Evolutionary conservation across 2,113 vertebrate genomes (phyloP).

Genomic region (Pristiophorus japonicus): DNA sequence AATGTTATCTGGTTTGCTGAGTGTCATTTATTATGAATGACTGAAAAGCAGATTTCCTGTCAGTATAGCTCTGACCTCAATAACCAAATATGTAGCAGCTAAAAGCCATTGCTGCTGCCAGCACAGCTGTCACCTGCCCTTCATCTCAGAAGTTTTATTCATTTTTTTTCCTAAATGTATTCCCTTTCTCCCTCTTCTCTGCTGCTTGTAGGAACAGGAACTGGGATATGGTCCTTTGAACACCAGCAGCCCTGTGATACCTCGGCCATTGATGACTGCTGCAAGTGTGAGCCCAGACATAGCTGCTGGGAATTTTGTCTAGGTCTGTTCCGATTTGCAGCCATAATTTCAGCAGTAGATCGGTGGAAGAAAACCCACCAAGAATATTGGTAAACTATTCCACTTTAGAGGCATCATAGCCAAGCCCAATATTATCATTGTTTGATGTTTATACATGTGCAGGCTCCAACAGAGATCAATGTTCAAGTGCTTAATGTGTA

Average conservation of each 20-base stretch:
- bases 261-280: not conserved
- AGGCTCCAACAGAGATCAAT: not conserved
- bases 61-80: not conserved
- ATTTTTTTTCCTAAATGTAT: not conserved
- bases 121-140: not conserved
- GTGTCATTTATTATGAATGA: not conserved
- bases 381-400: not conserved
- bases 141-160: not conserved
- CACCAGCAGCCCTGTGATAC: not conserved
- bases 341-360: not conserved
- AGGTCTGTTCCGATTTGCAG: not conserved
- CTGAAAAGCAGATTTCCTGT: not conserved
- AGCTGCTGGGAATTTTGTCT: not conserved
- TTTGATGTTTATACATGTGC: not conserved
- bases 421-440: not conserved
- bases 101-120: not conserved
- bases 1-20: not conserved
- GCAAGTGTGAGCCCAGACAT: not conserved
- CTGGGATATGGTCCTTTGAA: not conserved
- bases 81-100: slow-evolving; percentile 6
- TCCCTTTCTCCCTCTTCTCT: not conserved
- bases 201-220: not conserved
- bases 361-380: not conserved
- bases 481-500: not conserved
- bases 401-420: not conserved